Conservation (phyloP, 2,797 vertebrate genomes). For the Phyllotis vaccarum region DNA sequence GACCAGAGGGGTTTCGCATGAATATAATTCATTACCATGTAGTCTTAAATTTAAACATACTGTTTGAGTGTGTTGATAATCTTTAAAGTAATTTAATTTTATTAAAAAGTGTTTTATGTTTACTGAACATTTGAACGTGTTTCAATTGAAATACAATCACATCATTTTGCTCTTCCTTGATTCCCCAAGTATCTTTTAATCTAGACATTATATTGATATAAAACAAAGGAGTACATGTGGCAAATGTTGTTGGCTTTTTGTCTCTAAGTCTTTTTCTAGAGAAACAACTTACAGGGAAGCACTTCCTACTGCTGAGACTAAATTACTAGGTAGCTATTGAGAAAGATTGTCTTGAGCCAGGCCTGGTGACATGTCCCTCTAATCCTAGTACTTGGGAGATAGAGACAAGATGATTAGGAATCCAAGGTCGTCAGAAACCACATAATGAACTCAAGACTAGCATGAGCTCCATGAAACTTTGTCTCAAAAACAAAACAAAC, state of each 20-base stretch:
- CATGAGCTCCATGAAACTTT: background rate
- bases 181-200: constrained; percentile 9
- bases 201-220: background rate
- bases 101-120: background rate
- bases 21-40: background rate
- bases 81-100: constrained; percentile 38
- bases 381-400: background rate
- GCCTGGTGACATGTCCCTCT: background rate
- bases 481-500: too few species aligned
- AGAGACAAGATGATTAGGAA: background rate
- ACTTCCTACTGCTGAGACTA: background rate
- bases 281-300: background rate
- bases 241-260: background rate
- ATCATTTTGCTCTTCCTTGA: background rate
- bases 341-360: background rate
- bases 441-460: background rate
- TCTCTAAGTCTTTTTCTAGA: background rate
- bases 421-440: background rate
- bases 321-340: constrained; percentile 1
- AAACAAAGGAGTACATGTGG: background rate
- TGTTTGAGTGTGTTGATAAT: background rate
- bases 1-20: background rate
- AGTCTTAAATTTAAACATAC: constrained; percentile 16
- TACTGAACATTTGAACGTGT: background rate
- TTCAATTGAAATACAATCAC: background rate